These are phyloP conservation scores for Megalurothrips usitatus DNA, from an alignment of 2,888 invertebrate species.

Conservation along the genomic window DNA sequence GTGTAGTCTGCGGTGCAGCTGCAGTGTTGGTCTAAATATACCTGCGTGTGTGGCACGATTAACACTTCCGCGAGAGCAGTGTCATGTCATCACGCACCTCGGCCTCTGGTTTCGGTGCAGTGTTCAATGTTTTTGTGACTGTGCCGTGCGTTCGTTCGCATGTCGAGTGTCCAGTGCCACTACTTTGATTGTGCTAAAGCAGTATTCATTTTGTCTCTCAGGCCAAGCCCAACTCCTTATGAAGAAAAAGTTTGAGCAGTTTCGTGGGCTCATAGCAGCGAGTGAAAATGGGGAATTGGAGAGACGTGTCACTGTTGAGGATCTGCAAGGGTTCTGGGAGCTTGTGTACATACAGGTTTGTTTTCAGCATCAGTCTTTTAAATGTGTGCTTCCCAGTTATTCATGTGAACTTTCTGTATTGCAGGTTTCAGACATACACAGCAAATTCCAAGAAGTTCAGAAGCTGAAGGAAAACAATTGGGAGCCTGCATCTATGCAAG, in stretches of 20 bases:
- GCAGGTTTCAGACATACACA: background rate
- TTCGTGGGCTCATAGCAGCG: slow-evolving; percentile 50
- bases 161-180: too few relatives aligned
- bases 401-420: background rate
- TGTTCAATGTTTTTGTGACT: too few relatives aligned
- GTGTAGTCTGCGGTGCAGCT: too few relatives aligned
- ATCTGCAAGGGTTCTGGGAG: slow-evolving; percentile 84
- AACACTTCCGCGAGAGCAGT: too few relatives aligned
- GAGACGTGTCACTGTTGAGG: slow-evolving; percentile 55
- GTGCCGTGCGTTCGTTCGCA: too few relatives aligned
- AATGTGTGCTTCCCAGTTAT: background rate
- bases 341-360: slow-evolving; percentile 52
- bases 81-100: too few relatives aligned
- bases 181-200: background rate
- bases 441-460: background rate
- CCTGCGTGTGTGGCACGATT: too few relatives aligned
- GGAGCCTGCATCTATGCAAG: background rate
- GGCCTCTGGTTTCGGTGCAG: too few relatives aligned
- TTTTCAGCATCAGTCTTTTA: background rate
- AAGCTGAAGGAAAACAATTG: slow-evolving; percentile 8
- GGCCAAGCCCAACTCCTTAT: slow-evolving; percentile 74
- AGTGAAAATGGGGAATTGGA: slow-evolving; percentile 47
- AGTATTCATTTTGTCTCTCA: slow-evolving; percentile 42
- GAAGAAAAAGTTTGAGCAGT: slow-evolving; percentile 71
- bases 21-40: too few relatives aligned